These are phyloP conservation scores for Apis cerana DNA, from an alignment of 1,140 invertebrate genomes.

Conservation along the genomic window DNA sequence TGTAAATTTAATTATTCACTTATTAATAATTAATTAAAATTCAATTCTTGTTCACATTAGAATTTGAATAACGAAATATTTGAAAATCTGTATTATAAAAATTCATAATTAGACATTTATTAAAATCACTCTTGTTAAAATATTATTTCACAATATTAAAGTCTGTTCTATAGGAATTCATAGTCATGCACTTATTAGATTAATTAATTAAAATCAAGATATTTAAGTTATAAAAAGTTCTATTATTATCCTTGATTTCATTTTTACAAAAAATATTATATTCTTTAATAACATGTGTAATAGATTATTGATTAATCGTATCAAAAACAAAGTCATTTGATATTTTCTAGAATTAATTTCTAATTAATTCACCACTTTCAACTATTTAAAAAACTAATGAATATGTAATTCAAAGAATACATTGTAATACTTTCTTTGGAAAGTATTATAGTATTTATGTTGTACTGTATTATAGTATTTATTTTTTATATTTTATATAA, in stretches of 20 bases:
- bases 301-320: constrained; percentile 23
- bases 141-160: background rate
- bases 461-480: too few relatives aligned
- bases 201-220: background rate
- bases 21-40: too few relatives aligned
- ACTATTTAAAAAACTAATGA: background rate
- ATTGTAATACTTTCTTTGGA: background rate
- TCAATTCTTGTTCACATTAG: too few relatives aligned
- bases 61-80: too few relatives aligned
- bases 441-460: too few relatives aligned
- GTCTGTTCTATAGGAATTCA: background rate
- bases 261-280: constrained; percentile 47
- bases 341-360: background rate
- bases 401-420: background rate
- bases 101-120: too few relatives aligned
- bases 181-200: background rate
- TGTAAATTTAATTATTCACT: too few relatives aligned
- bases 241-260: constrained; percentile 58
- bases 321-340: background rate
- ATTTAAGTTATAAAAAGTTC: background rate
- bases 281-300: constrained; percentile 25
- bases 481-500: too few relatives aligned
- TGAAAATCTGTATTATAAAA: too few relatives aligned
- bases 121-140: too few relatives aligned
- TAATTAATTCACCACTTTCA: background rate